Conservation (phyloP, 2,888 invertebrate species). For the Diaphora mendica region DNA sequence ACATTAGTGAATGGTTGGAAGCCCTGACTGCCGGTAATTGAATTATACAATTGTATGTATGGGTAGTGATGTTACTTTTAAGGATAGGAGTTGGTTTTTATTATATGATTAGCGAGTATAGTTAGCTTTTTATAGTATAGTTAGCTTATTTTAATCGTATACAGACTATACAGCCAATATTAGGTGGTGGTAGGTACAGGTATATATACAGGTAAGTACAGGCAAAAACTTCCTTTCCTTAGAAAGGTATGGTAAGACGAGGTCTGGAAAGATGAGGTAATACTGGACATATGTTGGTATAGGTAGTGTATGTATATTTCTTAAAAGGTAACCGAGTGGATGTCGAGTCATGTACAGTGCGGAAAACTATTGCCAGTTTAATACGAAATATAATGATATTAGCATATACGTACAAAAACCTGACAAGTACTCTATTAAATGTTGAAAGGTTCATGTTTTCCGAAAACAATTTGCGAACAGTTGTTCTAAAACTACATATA, state of each 20-base stretch:
- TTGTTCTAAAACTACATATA: not conserved
- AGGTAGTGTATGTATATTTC: no score
- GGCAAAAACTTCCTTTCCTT: no score
- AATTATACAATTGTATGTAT: constrained; percentile 1
- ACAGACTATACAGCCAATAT: not conserved
- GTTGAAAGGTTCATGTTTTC: not conserved
- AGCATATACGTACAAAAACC: no score
- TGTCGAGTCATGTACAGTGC: not conserved
- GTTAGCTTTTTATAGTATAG: no score
- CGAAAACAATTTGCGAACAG: not conserved
- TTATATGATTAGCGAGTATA: not conserved
- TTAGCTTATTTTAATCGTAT: no score
- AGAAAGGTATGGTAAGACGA: no score
- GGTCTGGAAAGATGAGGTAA: no score
- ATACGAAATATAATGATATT: no score
- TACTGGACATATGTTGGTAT: no score
- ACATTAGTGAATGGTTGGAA: constrained; percentile 13
- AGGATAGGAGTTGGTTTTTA: not conserved
- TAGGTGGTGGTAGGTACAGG: not conserved
- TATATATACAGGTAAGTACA: no score
- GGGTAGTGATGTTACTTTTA: not conserved
- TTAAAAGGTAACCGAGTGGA: not conserved
- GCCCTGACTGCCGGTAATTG: not conserved
- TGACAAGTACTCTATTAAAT: not conserved
- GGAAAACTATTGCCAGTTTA: no score